phyloP scores from a whole-genome alignment of 2,113 vertebrate genomes.

The Rhinichthys klamathensis region DNA sequence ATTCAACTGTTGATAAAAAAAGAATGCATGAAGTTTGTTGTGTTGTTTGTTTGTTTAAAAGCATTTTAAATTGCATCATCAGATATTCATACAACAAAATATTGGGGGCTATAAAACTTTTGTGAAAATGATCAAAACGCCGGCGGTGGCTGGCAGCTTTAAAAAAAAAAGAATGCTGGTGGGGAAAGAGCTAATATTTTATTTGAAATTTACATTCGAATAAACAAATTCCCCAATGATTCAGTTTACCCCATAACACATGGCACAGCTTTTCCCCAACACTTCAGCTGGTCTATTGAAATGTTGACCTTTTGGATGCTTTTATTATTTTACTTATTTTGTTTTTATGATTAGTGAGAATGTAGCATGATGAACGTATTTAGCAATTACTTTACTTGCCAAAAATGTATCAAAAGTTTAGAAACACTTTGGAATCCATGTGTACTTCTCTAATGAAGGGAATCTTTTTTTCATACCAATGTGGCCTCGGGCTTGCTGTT shows the following conservation, averaged over 20 bases:
- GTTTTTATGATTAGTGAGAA: neutral
- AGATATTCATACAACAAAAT: too few species aligned
- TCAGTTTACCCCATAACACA: neutral
- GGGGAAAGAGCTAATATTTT: neutral
- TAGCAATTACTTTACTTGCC: neutral
- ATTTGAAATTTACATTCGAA: neutral
- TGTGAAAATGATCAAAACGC: too few species aligned
- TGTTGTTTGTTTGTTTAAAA: too few species aligned
- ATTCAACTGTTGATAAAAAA: too few species aligned
- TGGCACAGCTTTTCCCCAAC: neutral
- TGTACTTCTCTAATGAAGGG: slow-evolving; percentile 40
- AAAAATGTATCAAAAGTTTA: slow-evolving; percentile 4
- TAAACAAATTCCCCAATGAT: neutral
- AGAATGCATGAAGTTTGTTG: too few species aligned
- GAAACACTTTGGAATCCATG: slow-evolving; percentile 18
- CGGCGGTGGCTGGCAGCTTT: too few species aligned
- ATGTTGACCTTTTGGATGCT: neutral
- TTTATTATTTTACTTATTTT: neutral
- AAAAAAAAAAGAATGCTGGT: too few species aligned
- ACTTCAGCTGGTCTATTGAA: neutral
- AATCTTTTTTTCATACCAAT: slow-evolving; percentile 43
- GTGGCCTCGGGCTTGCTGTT: slow-evolving; percentile 51
- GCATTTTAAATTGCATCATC: too few species aligned
- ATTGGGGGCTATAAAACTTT: too few species aligned
- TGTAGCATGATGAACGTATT: neutral